Evolutionary conservation across 2,888 invertebrate species (phyloP), one percentile per base, ranked within the genome.

Genomic region (Synergus laeviventris): DNA sequence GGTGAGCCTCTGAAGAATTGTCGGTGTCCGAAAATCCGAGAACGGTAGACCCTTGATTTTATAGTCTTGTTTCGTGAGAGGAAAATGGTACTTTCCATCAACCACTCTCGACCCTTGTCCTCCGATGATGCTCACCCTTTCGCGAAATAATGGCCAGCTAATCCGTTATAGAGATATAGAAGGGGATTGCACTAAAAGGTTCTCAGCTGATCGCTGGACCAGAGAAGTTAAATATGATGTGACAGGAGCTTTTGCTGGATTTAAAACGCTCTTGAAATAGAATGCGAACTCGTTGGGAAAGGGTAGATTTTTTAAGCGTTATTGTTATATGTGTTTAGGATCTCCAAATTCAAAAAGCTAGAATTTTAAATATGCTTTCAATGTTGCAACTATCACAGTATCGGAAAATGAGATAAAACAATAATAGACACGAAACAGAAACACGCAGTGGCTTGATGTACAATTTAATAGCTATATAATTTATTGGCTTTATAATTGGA

Each of bases 81-180:
- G 38, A n/a, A 62, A 62, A 36, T 62, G 62, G 38, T 62, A 38
- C 36, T 38, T 62, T 38, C 38, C 62, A 62, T 38, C 18, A 62
- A 62, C 62, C n/a, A 62, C 62, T 38, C 18, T 62, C 38, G 62
- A 62, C 62, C 62, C 38, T 9, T 62, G 36, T 62, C 62, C 38
- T 62, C 38, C 61, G 2, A 2, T 62, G 62, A 39, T 38, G 62
- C 18, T 38, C 62, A 39, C 59, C 78, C 76, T 78, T 74, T 81
- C 73, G 79, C 79, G 81, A 83, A 86, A 86, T 85, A 86, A 86
- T 86, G 86, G 86, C 83, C 74, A 83, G 86, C 84, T 86, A 86
- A 86, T 86, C 86, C 85, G 80, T 84, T 84, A 81, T 80, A 79
- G 79, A 82, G 38, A 62, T 38, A 38, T 11, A 62, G 18, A 62